Evolutionary conservation across 1,140 invertebrate species (phyloP).

Genomic region (Cotesia vestalis): DNA sequence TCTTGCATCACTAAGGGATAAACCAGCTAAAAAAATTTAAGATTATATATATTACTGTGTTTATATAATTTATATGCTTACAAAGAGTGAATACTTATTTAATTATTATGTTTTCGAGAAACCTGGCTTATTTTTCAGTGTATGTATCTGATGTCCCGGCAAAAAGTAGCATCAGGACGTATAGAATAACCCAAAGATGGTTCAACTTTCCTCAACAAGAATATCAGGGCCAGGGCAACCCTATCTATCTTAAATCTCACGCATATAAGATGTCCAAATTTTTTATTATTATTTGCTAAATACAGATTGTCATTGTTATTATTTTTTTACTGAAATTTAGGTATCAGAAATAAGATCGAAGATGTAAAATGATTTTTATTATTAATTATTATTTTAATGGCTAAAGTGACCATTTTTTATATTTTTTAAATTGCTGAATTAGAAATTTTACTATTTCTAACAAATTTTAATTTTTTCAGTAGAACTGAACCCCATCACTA

Average conservation of each 20-base stretch:
- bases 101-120: neutral
- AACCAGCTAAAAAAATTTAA: too few species aligned
- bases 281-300: neutral
- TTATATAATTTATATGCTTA: neutral
- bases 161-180: neutral
- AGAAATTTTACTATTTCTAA: too few species aligned
- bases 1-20: too few species aligned
- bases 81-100: neutral
- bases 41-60: too few species aligned
- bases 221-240: neutral
- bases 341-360: too few species aligned
- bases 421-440: too few species aligned
- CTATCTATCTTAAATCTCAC: slow-evolving; percentile 23
- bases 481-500: too few species aligned
- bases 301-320: neutral
- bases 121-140: slow-evolving; percentile 8
- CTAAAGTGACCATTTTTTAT: too few species aligned
- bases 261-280: slow-evolving; percentile 11
- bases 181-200: slow-evolving; percentile 12
- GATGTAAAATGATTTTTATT: too few species aligned
- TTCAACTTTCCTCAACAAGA: slow-evolving; percentile 16
- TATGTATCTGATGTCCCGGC: neutral
- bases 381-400: too few species aligned
- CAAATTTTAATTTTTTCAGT: too few species aligned
- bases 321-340: too few species aligned